Evolutionary conservation across 2,797 vertebrate genomes (phyloP).

Genomic region (Rhinella marina): DNA sequence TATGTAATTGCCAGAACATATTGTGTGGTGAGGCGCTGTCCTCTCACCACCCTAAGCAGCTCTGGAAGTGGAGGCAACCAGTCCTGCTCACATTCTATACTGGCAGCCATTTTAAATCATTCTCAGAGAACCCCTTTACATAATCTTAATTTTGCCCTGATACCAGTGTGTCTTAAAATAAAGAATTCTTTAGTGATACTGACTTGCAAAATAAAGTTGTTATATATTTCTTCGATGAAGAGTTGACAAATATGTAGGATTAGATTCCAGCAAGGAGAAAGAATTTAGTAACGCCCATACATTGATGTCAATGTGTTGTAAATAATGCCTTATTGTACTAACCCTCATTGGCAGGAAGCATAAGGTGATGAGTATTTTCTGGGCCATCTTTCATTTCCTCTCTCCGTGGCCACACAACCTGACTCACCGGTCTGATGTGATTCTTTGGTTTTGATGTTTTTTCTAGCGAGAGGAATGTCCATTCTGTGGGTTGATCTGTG

Average conservation of each 20-base stretch:
- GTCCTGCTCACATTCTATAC: no score
- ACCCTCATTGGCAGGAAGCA: slow-evolving; percentile 13
- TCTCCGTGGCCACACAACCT: slow-evolving; percentile 17
- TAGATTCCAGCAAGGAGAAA: neutral
- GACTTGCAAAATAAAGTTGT: neutral
- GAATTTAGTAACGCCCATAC: neutral
- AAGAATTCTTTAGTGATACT: neutral
- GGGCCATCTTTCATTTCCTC: slow-evolving; percentile 16
- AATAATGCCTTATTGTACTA: neutral
- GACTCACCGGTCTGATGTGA: slow-evolving; percentile 16
- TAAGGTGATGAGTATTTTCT: slow-evolving; percentile 3
- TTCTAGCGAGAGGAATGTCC: neutral
- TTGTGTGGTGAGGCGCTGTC: no score
- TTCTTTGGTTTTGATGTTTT: slow-evolving; percentile 5
- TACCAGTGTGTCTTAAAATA: no score
- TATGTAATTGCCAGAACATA: no score
- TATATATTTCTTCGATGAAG: neutral
- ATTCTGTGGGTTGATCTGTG: neutral
- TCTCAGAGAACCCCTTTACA: no score
- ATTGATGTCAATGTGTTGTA: neutral
- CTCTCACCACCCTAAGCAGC: no score
- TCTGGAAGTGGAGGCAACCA: no score
- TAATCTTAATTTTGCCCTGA: no score
- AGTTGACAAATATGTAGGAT: neutral
- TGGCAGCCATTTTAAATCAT: no score